Evolutionary conservation across 2,113 vertebrate species (phyloP), one percentile per base, ranked within the genome.

Genomic region (Tragulus kanchil): DNA sequence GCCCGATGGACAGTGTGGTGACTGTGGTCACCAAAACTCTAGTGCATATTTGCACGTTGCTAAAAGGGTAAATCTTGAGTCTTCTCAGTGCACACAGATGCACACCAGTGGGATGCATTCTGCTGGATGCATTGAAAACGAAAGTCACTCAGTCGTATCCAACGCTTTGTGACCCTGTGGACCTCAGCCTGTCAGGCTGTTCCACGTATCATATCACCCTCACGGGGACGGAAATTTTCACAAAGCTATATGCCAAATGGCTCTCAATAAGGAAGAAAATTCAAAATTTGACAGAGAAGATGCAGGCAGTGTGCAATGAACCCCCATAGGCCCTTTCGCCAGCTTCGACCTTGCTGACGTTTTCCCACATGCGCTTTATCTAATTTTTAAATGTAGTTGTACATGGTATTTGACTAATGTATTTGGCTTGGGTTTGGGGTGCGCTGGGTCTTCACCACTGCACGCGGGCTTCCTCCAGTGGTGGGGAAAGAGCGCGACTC

Each of bases 1-100:
- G n/a, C 16, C 36, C 2, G 50, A 8, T 0, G 3, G 17, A 23
- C 45, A 42, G 56, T 13, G 2, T 11, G 10, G 17, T 31, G 42
- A 16, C 13, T 16, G 0, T 25, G 2, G 59, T 45, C 48, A 25
- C 2, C 1, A 56, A n/a, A 17, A 48, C 58, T 9, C 10, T 31
- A 11, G 3, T 8, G 21, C 3, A 13, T 52, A 17, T 16, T 31
- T 45, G 75, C 8, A 23, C 82, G 56, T 13, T 11, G 23, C 31
- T 9, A 5, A 54, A 31, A 45, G 3, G 31, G 16, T 45, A 62
- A 17, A 54, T 73, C 48, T 12, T 31, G 28, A 31, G 0, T 62
- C 45, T 31, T 17, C 64, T 73, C 45, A 6, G 61, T 8, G 52
- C 31, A 54, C 23, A 48, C 21, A 26, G 16, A 45, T 10, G 12